These are phyloP conservation scores for Merodon equestris DNA, from an alignment of 2,888 invertebrate species.

Conservation along the genomic window DNA sequence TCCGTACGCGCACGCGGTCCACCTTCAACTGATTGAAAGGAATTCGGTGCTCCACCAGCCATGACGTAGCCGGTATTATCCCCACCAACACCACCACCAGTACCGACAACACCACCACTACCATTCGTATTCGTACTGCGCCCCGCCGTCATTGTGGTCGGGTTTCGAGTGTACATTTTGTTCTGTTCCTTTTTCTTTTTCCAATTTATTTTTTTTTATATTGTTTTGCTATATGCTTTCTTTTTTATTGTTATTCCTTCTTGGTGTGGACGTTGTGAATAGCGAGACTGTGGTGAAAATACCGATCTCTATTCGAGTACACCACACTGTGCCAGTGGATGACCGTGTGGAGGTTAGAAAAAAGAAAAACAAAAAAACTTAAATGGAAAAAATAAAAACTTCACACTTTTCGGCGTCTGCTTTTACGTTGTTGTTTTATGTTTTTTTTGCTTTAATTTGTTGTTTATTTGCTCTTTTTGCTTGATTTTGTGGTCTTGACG, in stretches of 20 bases:
- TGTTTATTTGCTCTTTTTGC: no score
- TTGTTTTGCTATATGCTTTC: conserved; percentile 36
- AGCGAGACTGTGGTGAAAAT: conserved; percentile 51
- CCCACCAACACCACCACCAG: conserved; percentile 44
- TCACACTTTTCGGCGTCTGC: conserved; percentile 23
- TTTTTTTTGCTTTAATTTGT: no score
- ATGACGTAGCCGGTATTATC: conserved; percentile 72
- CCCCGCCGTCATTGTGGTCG: conserved; percentile 36
- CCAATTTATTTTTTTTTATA: conserved; percentile 24
- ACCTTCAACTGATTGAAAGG: conserved; percentile 76
- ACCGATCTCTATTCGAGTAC: conserved; percentile 37
- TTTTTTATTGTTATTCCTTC: conserved; percentile 40
- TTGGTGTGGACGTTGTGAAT: conserved; percentile 42
- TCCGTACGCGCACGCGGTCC: conserved; percentile 77
- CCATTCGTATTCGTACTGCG: conserved; percentile 34
- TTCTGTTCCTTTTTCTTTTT: conserved; percentile 23
- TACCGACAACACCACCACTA: conserved; percentile 16
- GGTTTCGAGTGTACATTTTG: conserved; percentile 64
- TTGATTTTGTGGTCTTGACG: no score
- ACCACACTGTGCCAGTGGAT: conserved; percentile 29
- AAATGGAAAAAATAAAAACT: background rate
- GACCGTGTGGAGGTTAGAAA: conserved; percentile 33
- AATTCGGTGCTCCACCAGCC: conserved; percentile 72
- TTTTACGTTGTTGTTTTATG: no score
- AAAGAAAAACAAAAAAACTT: background rate